Percentiles rank a stretch among this genome's conserved stretches.
phyloP scores from a whole-genome alignment of 2,113 vertebrate genomes.

The Riparia riparia region DNA sequence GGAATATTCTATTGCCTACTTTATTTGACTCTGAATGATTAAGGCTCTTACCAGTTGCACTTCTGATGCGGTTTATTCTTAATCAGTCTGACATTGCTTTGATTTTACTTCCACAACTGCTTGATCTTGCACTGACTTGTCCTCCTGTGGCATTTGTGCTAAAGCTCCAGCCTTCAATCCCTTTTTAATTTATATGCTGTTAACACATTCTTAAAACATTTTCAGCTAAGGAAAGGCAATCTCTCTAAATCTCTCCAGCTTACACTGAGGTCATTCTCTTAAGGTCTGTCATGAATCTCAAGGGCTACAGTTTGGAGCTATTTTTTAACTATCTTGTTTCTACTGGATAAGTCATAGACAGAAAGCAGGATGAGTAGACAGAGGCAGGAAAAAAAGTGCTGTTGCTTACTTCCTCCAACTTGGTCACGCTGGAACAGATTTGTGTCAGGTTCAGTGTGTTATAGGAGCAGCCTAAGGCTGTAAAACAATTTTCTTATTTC shows the following conservation, averaged over 20 bases:
- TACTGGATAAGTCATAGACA: neutral
- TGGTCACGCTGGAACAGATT: neutral
- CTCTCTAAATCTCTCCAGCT: neutral
- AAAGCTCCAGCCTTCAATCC: neutral
- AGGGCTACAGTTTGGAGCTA: neutral
- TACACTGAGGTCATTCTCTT: neutral
- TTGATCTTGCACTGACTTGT: constrained; percentile 44
- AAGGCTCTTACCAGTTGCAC: neutral
- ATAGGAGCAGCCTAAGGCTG: neutral
- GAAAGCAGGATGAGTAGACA: neutral
- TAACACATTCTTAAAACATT: constrained; percentile 33
- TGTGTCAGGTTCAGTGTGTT: neutral
- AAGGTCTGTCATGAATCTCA: neutral
- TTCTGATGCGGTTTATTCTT: constrained; percentile 50
- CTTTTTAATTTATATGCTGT: constrained; percentile 8
- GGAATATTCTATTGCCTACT: neutral
- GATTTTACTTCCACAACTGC: constrained; percentile 35
- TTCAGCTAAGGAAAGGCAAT: neutral
- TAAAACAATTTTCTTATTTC: constrained; percentile 3
- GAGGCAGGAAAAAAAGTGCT: neutral
- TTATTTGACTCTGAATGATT: neutral
- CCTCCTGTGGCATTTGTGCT: neutral
- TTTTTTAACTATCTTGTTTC: neutral
- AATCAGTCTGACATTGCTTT: constrained; percentile 20
- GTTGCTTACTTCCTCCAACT: neutral